Percentiles rank a stretch among this genome's conserved stretches.
phyloP scores from a whole-genome alignment of 1,140 invertebrate genomes.

The Cheumatopsyche charites region DNA sequence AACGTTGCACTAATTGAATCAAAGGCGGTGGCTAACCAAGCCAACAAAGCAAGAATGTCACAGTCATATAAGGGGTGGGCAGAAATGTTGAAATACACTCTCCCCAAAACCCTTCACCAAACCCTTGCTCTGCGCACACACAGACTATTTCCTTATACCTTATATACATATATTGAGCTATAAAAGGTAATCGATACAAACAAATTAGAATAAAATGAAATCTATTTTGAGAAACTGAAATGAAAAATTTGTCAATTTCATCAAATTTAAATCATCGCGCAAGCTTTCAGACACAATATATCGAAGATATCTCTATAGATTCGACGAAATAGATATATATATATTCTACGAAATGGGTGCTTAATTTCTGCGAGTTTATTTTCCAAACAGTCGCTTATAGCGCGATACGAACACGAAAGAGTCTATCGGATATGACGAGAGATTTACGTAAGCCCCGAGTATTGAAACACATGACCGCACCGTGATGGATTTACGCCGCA shows the following conservation, averaged over 20 bases:
- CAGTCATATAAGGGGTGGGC: background rate
- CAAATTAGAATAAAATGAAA: background rate
- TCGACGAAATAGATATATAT: background rate
- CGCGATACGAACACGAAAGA: background rate
- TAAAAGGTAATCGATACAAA: background rate
- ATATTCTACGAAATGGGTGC: background rate
- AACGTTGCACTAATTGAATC: slow-evolving; percentile 31
- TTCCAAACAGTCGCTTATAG: background rate
- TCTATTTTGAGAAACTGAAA: background rate
- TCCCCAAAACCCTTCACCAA: background rate
- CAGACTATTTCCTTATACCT: background rate
- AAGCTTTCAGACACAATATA: no score
- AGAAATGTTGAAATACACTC: background rate
- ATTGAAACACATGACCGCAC: slow-evolving; percentile 38
- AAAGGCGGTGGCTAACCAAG: slow-evolving; percentile 30
- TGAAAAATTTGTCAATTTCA: no score
- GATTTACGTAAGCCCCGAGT: slow-evolving; percentile 31
- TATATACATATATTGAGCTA: background rate
- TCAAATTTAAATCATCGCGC: no score
- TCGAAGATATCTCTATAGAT: no score
- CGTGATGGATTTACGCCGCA: slow-evolving; percentile 37
- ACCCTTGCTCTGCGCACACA: background rate
- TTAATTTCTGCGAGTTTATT: background rate
- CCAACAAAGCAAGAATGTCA: slow-evolving; percentile 32
- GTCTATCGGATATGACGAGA: slow-evolving; percentile 27